Evolutionary conservation across 2,797 vertebrate species (phyloP).

Genomic region (Perodicticus potto): DNA sequence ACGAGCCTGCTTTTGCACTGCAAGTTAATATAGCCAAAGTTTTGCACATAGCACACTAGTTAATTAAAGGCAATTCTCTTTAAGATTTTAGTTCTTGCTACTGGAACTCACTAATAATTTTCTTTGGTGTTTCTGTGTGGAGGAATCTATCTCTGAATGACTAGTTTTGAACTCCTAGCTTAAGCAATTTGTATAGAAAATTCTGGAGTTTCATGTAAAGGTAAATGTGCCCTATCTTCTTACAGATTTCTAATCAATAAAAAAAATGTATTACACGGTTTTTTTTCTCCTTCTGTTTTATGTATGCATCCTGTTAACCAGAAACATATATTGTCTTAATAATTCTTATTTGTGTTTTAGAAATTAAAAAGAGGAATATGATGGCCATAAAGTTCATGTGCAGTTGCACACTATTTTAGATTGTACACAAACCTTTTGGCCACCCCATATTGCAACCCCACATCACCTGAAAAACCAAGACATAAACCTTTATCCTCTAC

Average conservation of each 20-base stretch:
- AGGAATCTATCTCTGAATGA: neutral
- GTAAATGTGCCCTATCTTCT: neutral
- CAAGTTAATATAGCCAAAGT: neutral
- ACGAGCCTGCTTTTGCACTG: neutral
- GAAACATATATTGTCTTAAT: neutral
- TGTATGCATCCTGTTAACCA: neutral
- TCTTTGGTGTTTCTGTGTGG: neutral
- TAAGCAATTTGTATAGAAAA: constrained; percentile 22
- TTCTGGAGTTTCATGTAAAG: neutral
- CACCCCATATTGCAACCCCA: neutral
- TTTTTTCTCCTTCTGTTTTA: neutral
- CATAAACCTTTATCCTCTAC: neutral
- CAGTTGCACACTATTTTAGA: too few relatives aligned
- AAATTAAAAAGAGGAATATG: too few relatives aligned
- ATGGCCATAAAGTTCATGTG: neutral
- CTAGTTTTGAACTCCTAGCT: neutral
- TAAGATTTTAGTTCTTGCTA: neutral
- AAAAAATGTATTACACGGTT: neutral
- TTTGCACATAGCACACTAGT: neutral
- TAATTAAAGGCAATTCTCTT: neutral
- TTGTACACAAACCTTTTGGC: too few relatives aligned
- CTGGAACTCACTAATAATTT: neutral
- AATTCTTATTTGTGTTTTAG: too few relatives aligned
- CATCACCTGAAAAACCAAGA: neutral
- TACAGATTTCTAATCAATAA: neutral